phyloP scores from a whole-genome alignment of 2,797 vertebrate genomes.

The Coracias cyanogaster region DNA sequence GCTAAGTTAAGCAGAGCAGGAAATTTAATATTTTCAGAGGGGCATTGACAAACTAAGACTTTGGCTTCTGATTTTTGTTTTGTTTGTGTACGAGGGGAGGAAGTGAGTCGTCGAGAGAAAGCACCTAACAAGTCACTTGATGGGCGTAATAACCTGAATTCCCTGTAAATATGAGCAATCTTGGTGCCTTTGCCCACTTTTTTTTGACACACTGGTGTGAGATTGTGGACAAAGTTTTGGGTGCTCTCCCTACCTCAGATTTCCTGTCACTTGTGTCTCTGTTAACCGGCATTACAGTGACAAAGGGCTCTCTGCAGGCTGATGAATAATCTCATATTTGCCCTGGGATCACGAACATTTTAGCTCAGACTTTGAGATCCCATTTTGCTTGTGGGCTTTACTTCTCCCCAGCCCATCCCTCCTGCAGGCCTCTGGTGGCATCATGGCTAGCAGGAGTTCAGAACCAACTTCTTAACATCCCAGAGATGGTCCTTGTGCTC shows the following conservation, averaged over 20 bases:
- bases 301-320: neutral
- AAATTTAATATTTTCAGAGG: conserved; percentile 70
- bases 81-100: conserved; percentile 21
- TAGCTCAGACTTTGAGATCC: neutral
- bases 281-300: rapidly evolving
- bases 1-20: conserved; percentile 69
- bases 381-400: neutral
- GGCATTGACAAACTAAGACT: conserved; percentile 55
- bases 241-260: neutral
- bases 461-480: neutral
- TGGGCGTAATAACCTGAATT: neutral
- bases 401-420: neutral
- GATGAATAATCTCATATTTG: neutral
- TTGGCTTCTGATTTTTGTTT: conserved; percentile 52
- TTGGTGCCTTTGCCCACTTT: neutral
- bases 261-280: neutral
- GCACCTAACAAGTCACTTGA: neutral
- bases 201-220: neutral
- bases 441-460: rapidly evolving
- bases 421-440: neutral
- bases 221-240: neutral
- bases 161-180: neutral
- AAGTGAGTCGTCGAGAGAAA: conserved; percentile 2
- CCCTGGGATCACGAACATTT: neutral
- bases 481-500: neutral